A percentile compares a stretch with the other conserved stretches of the same genome.
Evolutionary conservation across 1,140 invertebrate genomes (phyloP).

Genomic region (Reticulitermes speratus): DNA sequence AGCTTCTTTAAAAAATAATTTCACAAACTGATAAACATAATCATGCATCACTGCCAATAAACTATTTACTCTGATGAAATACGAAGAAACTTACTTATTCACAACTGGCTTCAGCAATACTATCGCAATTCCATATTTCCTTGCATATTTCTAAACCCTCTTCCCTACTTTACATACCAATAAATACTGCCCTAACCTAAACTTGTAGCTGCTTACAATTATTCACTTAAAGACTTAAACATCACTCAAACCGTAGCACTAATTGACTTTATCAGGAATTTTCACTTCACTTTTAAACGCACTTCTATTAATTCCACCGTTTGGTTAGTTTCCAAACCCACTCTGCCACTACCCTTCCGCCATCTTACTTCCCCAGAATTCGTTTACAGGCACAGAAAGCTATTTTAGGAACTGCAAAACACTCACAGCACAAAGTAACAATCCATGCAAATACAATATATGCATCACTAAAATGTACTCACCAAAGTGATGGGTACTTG

Average conservation of each 20-base stretch:
- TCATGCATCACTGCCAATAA: background rate
- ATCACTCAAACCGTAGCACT: background rate
- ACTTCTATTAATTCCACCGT: background rate
- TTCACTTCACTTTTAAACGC: background rate
- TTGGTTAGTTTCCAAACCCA: background rate
- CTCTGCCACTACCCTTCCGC: background rate
- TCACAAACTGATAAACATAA: background rate
- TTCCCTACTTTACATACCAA: background rate
- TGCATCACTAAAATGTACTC: background rate
- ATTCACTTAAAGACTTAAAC: background rate
- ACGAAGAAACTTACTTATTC: no score
- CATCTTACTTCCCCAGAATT: background rate
- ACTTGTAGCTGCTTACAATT: background rate
- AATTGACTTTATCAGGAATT: background rate
- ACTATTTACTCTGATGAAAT: background rate
- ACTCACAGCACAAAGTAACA: slow-evolving; percentile 10
- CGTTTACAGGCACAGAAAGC: slow-evolving; percentile 8
- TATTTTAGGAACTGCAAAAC: slow-evolving; percentile 6
- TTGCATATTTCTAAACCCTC: no score
- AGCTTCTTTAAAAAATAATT: background rate
- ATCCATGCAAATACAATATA: background rate
- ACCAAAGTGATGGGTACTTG: slow-evolving; percentile 9
- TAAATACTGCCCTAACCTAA: background rate
- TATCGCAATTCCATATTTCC: no score
- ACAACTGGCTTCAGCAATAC: no score